Conservation (phyloP, 2,888 invertebrate genomes). For the Cryptosula pallasiana region DNA sequence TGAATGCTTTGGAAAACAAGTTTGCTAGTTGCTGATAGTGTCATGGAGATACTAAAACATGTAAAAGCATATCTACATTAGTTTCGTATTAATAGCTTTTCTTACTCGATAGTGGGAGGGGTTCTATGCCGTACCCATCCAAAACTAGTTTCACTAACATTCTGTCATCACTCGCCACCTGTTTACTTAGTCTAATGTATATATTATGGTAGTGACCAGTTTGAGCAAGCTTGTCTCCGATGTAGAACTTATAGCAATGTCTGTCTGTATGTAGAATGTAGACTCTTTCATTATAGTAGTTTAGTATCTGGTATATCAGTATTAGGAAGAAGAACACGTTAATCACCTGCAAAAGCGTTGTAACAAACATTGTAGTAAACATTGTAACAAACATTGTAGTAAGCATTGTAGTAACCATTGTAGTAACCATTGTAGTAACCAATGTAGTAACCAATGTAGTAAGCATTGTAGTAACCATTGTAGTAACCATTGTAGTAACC, state of each 20-base stretch:
- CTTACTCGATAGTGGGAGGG: not conserved
- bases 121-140: slow-evolving; percentile 16
- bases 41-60: too few species aligned
- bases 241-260: not conserved
- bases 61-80: too few species aligned
- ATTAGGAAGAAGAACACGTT: not conserved
- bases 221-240: slow-evolving; percentile 12
- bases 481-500: too few species aligned
- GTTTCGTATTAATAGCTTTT: too few species aligned
- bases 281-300: not conserved
- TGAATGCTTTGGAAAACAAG: too few species aligned
- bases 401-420: too few species aligned
- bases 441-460: too few species aligned
- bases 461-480: too few species aligned
- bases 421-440: too few species aligned
- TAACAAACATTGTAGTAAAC: too few species aligned
- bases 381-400: too few species aligned
- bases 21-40: too few species aligned
- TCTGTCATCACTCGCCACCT: slow-evolving; percentile 10
- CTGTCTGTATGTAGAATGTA: not conserved
- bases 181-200: slow-evolving; percentile 19
- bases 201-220: slow-evolving; percentile 17
- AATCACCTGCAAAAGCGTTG: not conserved
- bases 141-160: not conserved
- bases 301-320: not conserved